phyloP scores from a whole-genome alignment of 2,888 invertebrate genomes.

The Melipona beecheii region DNA sequence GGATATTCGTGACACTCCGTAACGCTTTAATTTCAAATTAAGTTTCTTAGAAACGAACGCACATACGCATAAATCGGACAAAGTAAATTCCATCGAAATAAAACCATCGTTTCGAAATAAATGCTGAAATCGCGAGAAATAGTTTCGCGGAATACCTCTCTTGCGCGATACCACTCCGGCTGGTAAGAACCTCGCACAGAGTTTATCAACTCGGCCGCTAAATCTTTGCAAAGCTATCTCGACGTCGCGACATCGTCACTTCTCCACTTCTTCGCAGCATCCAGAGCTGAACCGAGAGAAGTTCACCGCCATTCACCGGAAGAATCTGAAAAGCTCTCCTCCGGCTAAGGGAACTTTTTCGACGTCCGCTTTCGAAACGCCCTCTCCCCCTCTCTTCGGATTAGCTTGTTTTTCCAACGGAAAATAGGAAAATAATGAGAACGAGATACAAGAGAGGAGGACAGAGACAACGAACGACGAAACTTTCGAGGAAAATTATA shows the following conservation, averaged over 20 bases:
- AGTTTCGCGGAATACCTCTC: no score
- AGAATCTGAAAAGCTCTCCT: neutral
- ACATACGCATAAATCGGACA: no score
- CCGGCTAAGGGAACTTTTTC: conserved; percentile 19
- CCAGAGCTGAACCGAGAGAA: neutral
- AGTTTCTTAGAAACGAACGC: no score
- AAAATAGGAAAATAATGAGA: conserved; percentile 8
- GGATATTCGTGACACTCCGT: no score
- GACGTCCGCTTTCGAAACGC: conserved; percentile 3
- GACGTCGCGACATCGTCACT: neutral
- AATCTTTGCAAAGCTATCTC: neutral
- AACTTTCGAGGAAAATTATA: conserved; percentile 66
- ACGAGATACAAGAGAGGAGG: conserved; percentile 38
- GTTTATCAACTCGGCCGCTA: neutral
- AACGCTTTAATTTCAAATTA: no score
- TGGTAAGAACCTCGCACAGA: no score
- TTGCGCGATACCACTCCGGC: no score
- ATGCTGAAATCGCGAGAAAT: no score
- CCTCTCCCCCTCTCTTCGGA: neutral
- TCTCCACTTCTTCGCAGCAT: neutral
- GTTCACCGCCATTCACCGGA: neutral
- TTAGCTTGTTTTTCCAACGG: conserved; percentile 43
- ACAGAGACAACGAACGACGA: conserved; percentile 50
- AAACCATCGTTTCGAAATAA: no score
- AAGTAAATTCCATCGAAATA: no score